Conservation (phyloP, 2,113 vertebrate genomes). For the Onychostoma macrolepis region DNA sequence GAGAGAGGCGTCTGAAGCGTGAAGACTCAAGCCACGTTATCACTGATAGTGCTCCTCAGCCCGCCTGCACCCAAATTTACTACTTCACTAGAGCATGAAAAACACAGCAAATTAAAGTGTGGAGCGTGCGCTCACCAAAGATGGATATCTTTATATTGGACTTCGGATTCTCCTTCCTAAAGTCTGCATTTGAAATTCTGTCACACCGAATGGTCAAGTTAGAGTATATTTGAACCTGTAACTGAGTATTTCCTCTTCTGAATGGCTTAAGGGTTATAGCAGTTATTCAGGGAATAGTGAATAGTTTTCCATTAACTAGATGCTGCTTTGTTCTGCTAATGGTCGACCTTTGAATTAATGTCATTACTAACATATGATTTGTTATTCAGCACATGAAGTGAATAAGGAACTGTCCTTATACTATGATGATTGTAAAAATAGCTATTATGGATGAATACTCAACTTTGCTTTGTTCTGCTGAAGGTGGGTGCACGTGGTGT, state of each 20-base stretch:
- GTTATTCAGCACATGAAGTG: background rate
- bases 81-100: slow-evolving; percentile 96
- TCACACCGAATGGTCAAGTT: slow-evolving; percentile 56
- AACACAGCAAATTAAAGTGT: slow-evolving; percentile 93
- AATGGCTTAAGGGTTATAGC: background rate
- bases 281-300: background rate
- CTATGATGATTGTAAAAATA: background rate
- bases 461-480: slow-evolving; percentile 11
- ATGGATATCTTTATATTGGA: slow-evolving; percentile 95
- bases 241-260: slow-evolving; percentile 37
- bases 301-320: background rate
- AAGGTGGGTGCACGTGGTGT: slow-evolving; percentile 99
- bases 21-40: slow-evolving; percentile 90
- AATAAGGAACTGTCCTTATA: background rate
- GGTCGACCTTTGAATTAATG: background rate
- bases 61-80: slow-evolving; percentile 87
- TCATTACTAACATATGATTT: background rate
- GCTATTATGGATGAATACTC: background rate
- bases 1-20: slow-evolving; percentile 85
- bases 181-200: slow-evolving; percentile 77
- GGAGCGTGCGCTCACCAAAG: slow-evolving; percentile 87
- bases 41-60: slow-evolving; percentile 87
- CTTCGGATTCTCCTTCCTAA: slow-evolving; percentile 76
- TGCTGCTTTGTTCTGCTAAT: slow-evolving; percentile 7
- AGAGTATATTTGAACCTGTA: slow-evolving; percentile 37